phyloP scores from a whole-genome alignment of 2,888 invertebrate genomes.

The Agonopterix alstromeriana region DNA sequence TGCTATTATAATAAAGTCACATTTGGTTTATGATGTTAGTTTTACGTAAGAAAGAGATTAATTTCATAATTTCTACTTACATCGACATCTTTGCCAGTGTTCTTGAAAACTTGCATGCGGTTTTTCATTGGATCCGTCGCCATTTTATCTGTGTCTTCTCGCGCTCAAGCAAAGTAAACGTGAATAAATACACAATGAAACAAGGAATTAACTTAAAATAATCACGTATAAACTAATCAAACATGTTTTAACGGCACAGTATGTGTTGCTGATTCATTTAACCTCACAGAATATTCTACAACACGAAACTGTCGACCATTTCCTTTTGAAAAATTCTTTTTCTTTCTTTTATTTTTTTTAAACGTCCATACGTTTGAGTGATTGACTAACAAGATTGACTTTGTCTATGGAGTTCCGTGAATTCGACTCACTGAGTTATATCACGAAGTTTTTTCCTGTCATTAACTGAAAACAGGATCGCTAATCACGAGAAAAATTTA shows the following conservation, averaged over 20 bases:
- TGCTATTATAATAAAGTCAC: constrained; percentile 4
- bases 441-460: too few relatives aligned
- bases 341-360: constrained; percentile 29
- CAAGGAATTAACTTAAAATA: constrained; percentile 63
- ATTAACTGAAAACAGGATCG: too few relatives aligned
- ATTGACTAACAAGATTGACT: neutral
- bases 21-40: neutral
- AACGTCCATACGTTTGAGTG: neutral
- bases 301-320: constrained; percentile 51
- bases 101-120: constrained; percentile 97
- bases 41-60: neutral
- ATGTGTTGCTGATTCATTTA: constrained; percentile 58
- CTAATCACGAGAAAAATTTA: too few relatives aligned
- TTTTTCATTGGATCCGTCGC: constrained; percentile 87
- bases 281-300: constrained; percentile 60
- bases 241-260: constrained; percentile 62
- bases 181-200: constrained; percentile 59
- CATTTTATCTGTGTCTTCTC: constrained; percentile 79
- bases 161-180: constrained; percentile 35
- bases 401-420: too few relatives aligned
- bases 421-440: too few relatives aligned
- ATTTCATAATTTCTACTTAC: constrained; percentile 78
- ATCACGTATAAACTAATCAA: constrained; percentile 48
- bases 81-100: constrained; percentile 99
- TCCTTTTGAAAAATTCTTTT: constrained; percentile 44